A percentile compares a stretch with the other conserved stretches of the same genome.
Conservation (phyloP, 2,797 vertebrate species). For the Pseudochaenichthys georgianus region DNA sequence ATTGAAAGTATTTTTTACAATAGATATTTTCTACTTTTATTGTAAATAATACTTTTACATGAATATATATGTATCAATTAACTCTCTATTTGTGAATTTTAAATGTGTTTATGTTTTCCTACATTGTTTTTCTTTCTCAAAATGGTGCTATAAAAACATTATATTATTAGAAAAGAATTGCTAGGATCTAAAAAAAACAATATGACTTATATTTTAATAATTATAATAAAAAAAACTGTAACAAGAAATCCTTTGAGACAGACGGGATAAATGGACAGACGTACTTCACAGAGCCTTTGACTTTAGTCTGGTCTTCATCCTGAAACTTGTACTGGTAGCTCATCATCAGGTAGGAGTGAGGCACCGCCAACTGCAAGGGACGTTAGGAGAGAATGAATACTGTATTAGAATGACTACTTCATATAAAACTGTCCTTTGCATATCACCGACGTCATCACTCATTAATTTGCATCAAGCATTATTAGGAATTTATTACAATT, state of each 20-base stretch:
- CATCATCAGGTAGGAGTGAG: slow-evolving; percentile 96
- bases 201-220: too few relatives aligned
- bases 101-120: slow-evolving; percentile 1
- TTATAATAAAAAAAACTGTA: too few relatives aligned
- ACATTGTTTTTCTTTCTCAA: background rate
- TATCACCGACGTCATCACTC: too few relatives aligned
- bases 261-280: slow-evolving; percentile 51
- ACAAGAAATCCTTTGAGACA: background rate
- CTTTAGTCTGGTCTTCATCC: slow-evolving; percentile 96
- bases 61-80: background rate
- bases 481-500: too few relatives aligned
- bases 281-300: slow-evolving; percentile 98
- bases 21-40: background rate
- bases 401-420: background rate
- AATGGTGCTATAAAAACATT: background rate
- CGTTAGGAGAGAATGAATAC: background rate
- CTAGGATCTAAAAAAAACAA: background rate
- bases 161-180: background rate
- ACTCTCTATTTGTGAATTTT: background rate
- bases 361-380: slow-evolving; percentile 90
- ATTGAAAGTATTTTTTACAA: background rate
- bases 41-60: background rate
- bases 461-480: too few relatives aligned
- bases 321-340: slow-evolving; percentile 99
- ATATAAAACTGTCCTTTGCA: too few relatives aligned